Percentiles rank a stretch among this genome's conserved stretches.
Evolutionary conservation across 2,888 invertebrate species (phyloP).

Genomic region (Plutella xylostella): DNA sequence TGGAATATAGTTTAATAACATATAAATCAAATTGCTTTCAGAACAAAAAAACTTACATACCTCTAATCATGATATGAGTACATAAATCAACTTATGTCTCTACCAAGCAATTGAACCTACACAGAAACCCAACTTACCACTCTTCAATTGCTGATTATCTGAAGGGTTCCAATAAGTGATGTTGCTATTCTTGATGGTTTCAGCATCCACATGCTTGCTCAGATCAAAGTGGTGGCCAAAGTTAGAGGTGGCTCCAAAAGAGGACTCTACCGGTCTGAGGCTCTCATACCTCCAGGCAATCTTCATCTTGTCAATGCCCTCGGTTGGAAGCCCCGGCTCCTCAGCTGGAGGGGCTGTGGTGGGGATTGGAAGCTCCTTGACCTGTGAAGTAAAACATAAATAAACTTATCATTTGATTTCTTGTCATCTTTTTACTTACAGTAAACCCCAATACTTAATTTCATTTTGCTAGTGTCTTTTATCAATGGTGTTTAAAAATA

Average conservation of each 20-base stretch:
- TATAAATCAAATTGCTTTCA: too few relatives aligned
- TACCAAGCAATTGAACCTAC: too few relatives aligned
- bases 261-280: constrained; percentile 72
- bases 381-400: constrained; percentile 35
- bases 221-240: constrained; percentile 89
- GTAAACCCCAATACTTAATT: background rate
- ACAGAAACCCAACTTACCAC: constrained; percentile 29
- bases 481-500: too few relatives aligned
- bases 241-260: constrained; percentile 51
- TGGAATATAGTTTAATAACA: constrained; percentile 27
- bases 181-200: constrained; percentile 67
- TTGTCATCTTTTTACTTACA: background rate
- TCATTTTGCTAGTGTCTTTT: too few relatives aligned
- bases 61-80: too few relatives aligned
- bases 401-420: background rate
- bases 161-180: constrained; percentile 67
- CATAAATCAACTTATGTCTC: too few relatives aligned
- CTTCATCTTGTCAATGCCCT: constrained; percentile 74
- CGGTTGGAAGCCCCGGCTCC: constrained; percentile 31
- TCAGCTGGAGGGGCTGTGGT: constrained; percentile 53
- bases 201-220: constrained; percentile 75
- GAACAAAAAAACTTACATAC: too few relatives aligned
- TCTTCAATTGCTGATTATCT: constrained; percentile 23
- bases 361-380: constrained; percentile 65
- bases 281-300: constrained; percentile 94